Evolutionary conservation across 2,888 invertebrate species (phyloP), one percentile per base, ranked within the genome.

Genomic region (Invenusta paracnida): DNA sequence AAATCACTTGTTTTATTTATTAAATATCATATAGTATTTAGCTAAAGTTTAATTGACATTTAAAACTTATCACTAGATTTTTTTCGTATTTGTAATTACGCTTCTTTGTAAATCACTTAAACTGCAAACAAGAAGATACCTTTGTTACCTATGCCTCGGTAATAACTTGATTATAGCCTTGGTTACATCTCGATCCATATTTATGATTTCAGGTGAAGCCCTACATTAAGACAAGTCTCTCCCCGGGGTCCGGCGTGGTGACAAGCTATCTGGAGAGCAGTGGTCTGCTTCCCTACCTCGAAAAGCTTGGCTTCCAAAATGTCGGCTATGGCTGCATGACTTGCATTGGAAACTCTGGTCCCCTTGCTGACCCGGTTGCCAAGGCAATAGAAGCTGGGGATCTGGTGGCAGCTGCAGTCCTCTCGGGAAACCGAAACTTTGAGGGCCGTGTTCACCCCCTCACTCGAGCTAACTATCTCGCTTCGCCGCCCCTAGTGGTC

Each of bases 281-380:
- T 0, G 97, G 97, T 0, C 97, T 98, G 0, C 94, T 96, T 23
- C 95, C 96, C 0, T 95, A 94, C 89, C 92, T 98, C 85, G 94
- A 95, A 89, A 93, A 95, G 90, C 88, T 87, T 88, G 93, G 93
- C 2, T 99, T 98, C 91, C 94, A 96, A 90, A 94, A 96, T 82
- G 97, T 98, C 0, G 98, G 98, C n/a, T 99, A 98, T 90, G 98
- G 98, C 0, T 99, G 99, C 91, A 98, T 98, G 98, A 98, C 98
- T 0, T 99, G 99, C 91, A 99, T 99, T 88, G 98, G 98, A 0
- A 99, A 99, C 93, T 96, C 96, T 1, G 98, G 98, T 0, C 97
- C 97, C 0, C 93, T 99, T 0, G 95, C 96, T 85, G 97, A 97
- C 73, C 48, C 48, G 83, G 66, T 84, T 84, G 83, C 27, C 1